Percentiles rank a stretch among this genome's conserved stretches.
Conservation (phyloP, 2,113 vertebrate genomes). For the Cyrtonyx montezumae region DNA sequence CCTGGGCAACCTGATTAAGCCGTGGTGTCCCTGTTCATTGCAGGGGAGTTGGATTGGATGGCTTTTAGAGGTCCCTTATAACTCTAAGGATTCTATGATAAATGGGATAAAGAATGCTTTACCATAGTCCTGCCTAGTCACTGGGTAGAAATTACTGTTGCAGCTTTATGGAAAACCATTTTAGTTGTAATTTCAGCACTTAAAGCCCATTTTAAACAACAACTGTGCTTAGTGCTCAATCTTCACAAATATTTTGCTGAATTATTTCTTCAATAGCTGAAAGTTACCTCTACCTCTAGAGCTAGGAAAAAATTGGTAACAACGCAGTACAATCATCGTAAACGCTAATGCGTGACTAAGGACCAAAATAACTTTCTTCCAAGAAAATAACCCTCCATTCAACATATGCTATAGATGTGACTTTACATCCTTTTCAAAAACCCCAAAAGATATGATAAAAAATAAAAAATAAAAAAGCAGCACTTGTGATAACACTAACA, state of each 20-base stretch:
- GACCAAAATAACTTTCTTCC: background rate
- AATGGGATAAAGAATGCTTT: background rate
- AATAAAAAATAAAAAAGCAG: background rate
- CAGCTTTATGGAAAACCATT: background rate
- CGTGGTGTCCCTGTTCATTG: too few species aligned
- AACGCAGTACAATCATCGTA: background rate
- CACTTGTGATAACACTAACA: background rate
- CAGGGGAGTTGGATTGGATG: too few species aligned
- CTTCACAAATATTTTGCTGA: accelerated
- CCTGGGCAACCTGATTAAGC: too few species aligned
- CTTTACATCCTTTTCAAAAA: background rate
- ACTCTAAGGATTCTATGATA: too few species aligned
- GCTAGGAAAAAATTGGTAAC: background rate
- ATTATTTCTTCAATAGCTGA: background rate
- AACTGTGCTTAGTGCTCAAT: background rate
- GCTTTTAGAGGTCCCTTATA: too few species aligned
- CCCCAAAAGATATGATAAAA: background rate
- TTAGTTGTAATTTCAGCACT: background rate
- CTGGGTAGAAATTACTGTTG: background rate
- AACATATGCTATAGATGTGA: background rate
- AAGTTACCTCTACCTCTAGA: background rate
- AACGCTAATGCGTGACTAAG: background rate
- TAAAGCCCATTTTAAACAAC: background rate
- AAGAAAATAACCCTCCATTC: background rate
- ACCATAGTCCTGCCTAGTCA: background rate